A percentile compares a stretch with the other conserved stretches of the same genome.
Evolutionary conservation across 2,888 invertebrate species (phyloP).

Genomic region (Sminthurinus aureus): DNA sequence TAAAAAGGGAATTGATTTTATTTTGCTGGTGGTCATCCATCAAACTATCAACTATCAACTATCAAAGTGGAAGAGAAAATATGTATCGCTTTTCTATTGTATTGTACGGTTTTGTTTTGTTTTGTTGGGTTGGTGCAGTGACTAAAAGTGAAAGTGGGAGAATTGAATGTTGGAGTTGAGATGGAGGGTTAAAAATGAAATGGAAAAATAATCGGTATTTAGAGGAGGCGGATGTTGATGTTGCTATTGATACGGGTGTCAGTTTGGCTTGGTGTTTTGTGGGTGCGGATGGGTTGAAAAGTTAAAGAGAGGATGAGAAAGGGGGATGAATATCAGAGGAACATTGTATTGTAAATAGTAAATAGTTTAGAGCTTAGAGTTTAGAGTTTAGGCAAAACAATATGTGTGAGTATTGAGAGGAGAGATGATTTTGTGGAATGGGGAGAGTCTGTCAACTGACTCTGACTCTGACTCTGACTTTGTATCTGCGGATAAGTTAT

Average conservation of each 20-base stretch:
- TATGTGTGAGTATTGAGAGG: neutral
- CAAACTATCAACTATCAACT: too few species aligned
- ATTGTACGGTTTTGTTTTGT: neutral
- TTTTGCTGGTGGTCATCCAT: too few species aligned
- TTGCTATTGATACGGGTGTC: too few species aligned
- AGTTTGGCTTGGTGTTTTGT: too few species aligned
- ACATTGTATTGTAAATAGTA: neutral
- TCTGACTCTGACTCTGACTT: too few species aligned
- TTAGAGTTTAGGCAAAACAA: neutral
- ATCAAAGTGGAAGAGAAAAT: too few species aligned
- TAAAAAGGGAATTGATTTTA: too few species aligned
- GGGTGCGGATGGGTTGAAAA: neutral
- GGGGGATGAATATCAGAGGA: neutral
- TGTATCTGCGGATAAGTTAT: constrained; percentile 51
- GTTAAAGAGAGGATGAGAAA: neutral
- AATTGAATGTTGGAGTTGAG: neutral
- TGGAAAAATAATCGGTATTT: neutral
- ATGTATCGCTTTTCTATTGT: too few species aligned
- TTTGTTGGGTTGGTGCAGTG: neutral
- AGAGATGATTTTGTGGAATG: neutral
- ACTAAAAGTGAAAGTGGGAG: neutral
- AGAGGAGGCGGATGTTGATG: neutral
- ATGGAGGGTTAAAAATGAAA: neutral
- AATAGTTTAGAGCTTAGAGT: neutral
- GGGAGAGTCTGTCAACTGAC: constrained; percentile 11